Evolutionary conservation across 2,797 vertebrate genomes (phyloP), one percentile per base, ranked within the genome.

Genomic region (Danio tinwini): DNA sequence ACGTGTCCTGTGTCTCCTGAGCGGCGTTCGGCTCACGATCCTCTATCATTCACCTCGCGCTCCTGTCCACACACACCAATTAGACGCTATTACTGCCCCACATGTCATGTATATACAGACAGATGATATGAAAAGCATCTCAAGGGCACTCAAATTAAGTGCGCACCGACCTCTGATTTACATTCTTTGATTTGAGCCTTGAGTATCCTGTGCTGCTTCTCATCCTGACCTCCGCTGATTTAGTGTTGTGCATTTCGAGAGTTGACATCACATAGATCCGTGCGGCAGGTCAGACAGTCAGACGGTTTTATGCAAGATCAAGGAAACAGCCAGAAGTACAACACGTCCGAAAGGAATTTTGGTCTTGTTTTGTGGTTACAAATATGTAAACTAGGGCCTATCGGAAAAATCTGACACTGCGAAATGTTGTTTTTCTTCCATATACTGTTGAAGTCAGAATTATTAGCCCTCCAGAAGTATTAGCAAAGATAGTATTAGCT

Each of bases 21-120:
- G 17, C 0, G 7, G 12, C 17, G 2, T 53, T 44, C 3, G 44
- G 8, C 56, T 68, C 13, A 47, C 63, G 40, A 5, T 16, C 50
- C 5, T 21, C 53, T 76, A 77, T 82, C 50, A 72, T 74, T 84
- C 72, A 75, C 7, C 69, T 13, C 29, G 7, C 5, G 58, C 45
- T n/a, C 44, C 78, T 65, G 68, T 67, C 74, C 78, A 44, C 61
- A 81, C 69, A 83, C 62, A 69, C 21, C 78, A 68, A 65, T 85
- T 79, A 84, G 72, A 59, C 59, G 62, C 61, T 21, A 55, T 80
- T 63, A 80, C 49, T 42, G 29, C 47, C 50, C 29, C 6, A 40
- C 50, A 73, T 55, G 17, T 17, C 70, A 73, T 65, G 74, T 59
- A 61, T 52, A 21, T 58, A 62, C 64, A 81, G 73, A 72, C 61